phyloP scores from a whole-genome alignment of 2,888 invertebrate genomes.

The Portevinia maculata region DNA sequence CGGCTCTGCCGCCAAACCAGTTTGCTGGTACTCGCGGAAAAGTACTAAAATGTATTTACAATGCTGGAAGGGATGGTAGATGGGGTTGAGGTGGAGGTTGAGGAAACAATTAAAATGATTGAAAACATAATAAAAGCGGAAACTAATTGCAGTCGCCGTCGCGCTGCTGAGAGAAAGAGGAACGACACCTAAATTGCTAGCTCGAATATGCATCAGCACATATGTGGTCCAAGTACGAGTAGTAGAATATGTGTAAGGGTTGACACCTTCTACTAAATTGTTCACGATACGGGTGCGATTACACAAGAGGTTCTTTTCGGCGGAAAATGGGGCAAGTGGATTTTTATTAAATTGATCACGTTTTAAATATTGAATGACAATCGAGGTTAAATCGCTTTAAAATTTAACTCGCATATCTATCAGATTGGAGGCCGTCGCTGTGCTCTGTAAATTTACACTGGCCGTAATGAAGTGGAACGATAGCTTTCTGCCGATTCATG shows the following conservation, averaged over 20 bases:
- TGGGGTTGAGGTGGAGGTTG: not conserved
- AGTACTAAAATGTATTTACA: conserved; percentile 39
- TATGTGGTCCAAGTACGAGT: not conserved
- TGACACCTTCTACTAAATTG: conserved; percentile 22
- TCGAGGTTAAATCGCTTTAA: conserved; percentile 58
- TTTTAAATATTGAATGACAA: conserved; percentile 59
- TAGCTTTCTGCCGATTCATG: conserved; percentile 53
- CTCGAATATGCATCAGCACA: conserved; percentile 1
- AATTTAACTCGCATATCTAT: conserved; percentile 24
- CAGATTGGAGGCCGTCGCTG: not conserved
- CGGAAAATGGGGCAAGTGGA: conserved; percentile 3
- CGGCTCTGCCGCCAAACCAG: conserved; percentile 4
- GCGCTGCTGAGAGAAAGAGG: not conserved
- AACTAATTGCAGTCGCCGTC: conserved; percentile 61
- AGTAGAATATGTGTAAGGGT: not conserved
- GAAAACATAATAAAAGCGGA: conserved; percentile 70
- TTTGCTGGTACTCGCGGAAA: conserved; percentile 23
- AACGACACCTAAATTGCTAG: conserved; percentile 50
- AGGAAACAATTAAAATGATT: conserved; percentile 68
- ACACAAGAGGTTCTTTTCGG: not conserved
- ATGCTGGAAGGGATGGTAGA: not conserved
- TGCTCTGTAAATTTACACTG: conserved; percentile 45
- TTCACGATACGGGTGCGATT: conserved; percentile 1
- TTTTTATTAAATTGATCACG: conserved; percentile 63
- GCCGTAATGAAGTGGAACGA: conserved; percentile 37